Percentiles rank a stretch among this genome's conserved stretches.
Evolutionary conservation across 1,140 invertebrate species (phyloP).

Genomic region (Drosophila bipectinata): DNA sequence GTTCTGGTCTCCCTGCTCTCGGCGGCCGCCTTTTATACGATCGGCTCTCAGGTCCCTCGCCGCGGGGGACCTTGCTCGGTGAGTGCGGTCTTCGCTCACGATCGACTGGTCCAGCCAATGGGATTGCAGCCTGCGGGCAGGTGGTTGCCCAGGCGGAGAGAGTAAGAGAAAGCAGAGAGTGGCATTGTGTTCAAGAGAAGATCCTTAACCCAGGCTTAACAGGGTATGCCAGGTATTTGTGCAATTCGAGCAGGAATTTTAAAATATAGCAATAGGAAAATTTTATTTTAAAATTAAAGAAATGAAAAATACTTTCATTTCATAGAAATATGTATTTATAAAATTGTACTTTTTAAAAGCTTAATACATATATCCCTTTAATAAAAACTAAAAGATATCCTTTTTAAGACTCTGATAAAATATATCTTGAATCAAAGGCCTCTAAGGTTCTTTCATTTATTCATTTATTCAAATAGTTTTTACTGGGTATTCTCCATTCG

Average conservation of each 20-base stretch:
- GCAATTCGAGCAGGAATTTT: neutral
- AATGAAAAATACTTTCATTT: too few species aligned
- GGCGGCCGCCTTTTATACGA: conserved; percentile 59
- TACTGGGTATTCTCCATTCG: conserved; percentile 18
- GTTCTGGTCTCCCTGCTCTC: conserved; percentile 51
- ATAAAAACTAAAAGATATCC: too few species aligned
- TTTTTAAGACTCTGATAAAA: too few species aligned
- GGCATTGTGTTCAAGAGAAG: conserved; percentile 2
- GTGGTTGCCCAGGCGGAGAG: conserved; percentile 56
- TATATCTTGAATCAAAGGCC: neutral
- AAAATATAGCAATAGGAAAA: neutral
- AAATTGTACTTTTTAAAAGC: too few species aligned
- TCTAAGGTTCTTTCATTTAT: neutral
- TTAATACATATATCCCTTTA: too few species aligned
- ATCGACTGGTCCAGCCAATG: conserved; percentile 48
- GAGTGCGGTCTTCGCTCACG: conserved; percentile 15
- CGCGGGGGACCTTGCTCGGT: conserved; percentile 1
- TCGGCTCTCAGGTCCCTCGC: conserved; percentile 27
- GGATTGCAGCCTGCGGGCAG: conserved; percentile 53
- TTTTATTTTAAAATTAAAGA: neutral
- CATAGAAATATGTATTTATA: neutral
- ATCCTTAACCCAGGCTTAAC: neutral
- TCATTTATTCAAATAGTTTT: neutral
- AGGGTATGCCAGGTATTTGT: conserved; percentile 8
- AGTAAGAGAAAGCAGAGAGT: conserved; percentile 19